phyloP scores from a whole-genome alignment of 2,888 invertebrate species.

The Euzophera pinguis region DNA sequence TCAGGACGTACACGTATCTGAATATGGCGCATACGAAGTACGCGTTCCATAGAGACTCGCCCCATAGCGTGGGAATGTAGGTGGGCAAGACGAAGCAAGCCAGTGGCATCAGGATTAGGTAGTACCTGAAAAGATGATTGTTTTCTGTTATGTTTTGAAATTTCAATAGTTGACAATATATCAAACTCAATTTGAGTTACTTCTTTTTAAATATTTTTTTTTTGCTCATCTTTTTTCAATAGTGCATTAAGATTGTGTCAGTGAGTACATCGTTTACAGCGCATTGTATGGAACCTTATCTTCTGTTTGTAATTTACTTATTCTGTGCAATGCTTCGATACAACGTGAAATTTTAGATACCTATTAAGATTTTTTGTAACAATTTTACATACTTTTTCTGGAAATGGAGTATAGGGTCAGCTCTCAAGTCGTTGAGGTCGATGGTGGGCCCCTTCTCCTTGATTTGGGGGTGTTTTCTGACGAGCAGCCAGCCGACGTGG shows the following conservation, averaged over 20 bases:
- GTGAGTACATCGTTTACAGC: too few relatives aligned
- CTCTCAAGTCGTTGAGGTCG: constrained; percentile 89
- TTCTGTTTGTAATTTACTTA: too few relatives aligned
- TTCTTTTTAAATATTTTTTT: too few relatives aligned
- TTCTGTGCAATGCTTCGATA: too few relatives aligned
- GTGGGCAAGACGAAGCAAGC: constrained; percentile 89
- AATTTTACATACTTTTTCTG: constrained; percentile 90
- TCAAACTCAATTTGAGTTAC: too few relatives aligned
- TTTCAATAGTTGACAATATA: too few relatives aligned
- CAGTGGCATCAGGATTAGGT: constrained; percentile 85
- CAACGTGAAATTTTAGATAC: too few relatives aligned
- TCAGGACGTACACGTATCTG: constrained; percentile 88
- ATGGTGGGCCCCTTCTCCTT: constrained; percentile 91
- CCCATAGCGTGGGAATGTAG: constrained; percentile 87
- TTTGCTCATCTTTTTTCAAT: too few relatives aligned
- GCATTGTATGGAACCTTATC: too few relatives aligned
- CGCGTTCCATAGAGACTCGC: constrained; percentile 83
- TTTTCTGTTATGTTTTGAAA: too few relatives aligned
- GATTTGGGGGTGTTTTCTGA: constrained; percentile 94
- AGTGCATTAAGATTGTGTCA: too few relatives aligned
- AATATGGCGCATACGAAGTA: constrained; percentile 85
- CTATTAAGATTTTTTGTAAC: too few relatives aligned
- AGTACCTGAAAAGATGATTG: constrained; percentile 84
- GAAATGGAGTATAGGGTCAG: constrained; percentile 89
- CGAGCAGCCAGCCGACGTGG: constrained; percentile 96